Evolutionary conservation across 2,888 invertebrate species (phyloP), one percentile per base, ranked within the genome.

Genomic region (Microchrysa polita): DNA sequence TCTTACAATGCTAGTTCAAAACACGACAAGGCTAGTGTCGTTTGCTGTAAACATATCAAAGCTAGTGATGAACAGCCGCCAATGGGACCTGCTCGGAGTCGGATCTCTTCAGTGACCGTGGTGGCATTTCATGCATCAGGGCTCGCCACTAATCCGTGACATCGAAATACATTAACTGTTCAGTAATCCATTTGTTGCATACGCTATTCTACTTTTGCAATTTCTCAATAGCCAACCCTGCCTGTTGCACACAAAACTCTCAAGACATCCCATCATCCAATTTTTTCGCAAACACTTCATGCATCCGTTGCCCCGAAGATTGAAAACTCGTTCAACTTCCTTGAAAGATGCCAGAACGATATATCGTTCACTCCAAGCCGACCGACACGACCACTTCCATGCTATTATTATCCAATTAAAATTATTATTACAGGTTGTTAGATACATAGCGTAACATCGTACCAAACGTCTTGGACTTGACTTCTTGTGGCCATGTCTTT

Each of bases 371-470:
- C 14, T 48, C 12, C 59, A 59, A 59, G 52, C 52, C 59, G 34
- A 16, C 40, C 16, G 61, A n/a, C n/a, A n/a, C n/a, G n/a, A 61
- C 61, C 61, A 61, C 40, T 61, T 61, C 61, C 61, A 73, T 73
- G 72, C 67, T 75, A 75, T 75, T 75, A 74, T 75, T 75, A 75
- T 75, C 75, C 75, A 75, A 75, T 75, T 75, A 75, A 75, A 75
- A 75, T 74, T 75, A 75, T 75, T 75, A 75, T 74, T 74, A 72
- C 67, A 75, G 74, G 74, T 74, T 69, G 59, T 61, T 67, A 69
- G 69, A 40, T 57, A 69, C 55, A 42, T 20, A 65, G 65, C 34
- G 42, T 48, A 59, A 27, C 59, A 59, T 40, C 23, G 23, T 34
- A 4, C 61, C 40, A 40, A 23, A 18, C 16, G 12, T 61, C 61